These are phyloP conservation scores for Ophion ellenae DNA, from an alignment of 2,888 invertebrate genomes.

Conservation along the genomic window DNA sequence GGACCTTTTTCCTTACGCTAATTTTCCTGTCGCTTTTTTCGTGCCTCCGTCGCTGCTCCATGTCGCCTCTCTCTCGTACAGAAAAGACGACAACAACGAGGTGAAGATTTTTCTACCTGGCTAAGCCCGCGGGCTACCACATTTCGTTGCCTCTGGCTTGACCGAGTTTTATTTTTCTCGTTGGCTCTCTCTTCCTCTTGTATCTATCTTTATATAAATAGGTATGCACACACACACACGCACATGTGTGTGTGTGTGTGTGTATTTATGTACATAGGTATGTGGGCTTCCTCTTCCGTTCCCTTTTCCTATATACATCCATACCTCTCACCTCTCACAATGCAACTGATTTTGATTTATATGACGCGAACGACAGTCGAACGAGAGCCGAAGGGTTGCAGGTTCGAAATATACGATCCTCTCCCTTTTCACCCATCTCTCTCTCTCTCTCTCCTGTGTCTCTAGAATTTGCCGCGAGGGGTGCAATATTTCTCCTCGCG, in stretches of 20 bases:
- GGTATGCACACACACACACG: neutral
- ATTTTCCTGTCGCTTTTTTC: constrained; percentile 45
- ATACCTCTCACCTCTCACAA: constrained; percentile 74
- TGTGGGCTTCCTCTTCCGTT: constrained; percentile 20
- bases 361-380: constrained; percentile 81
- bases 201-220: constrained; percentile 47
- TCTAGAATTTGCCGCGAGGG: constrained; percentile 67
- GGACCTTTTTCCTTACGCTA: constrained; percentile 50
- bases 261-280: neutral
- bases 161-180: constrained; percentile 80
- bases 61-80: constrained; percentile 16
- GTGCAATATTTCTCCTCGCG: constrained; percentile 39
- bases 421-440: constrained; percentile 8
- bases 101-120: constrained; percentile 79
- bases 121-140: constrained; percentile 72
- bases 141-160: constrained; percentile 80
- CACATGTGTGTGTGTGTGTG: neutral
- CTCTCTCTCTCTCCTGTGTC: constrained; percentile 23
- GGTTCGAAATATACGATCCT: constrained; percentile 46
- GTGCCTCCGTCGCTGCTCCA: constrained; percentile 23
- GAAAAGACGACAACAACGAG: constrained; percentile 42
- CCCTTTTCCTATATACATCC: constrained; percentile 27
- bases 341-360: constrained; percentile 83
- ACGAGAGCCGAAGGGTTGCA: constrained; percentile 71
- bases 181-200: constrained; percentile 50